Evolutionary conservation across 2,888 invertebrate genomes (phyloP).

Genomic region (Ariolimax columbianus): DNA sequence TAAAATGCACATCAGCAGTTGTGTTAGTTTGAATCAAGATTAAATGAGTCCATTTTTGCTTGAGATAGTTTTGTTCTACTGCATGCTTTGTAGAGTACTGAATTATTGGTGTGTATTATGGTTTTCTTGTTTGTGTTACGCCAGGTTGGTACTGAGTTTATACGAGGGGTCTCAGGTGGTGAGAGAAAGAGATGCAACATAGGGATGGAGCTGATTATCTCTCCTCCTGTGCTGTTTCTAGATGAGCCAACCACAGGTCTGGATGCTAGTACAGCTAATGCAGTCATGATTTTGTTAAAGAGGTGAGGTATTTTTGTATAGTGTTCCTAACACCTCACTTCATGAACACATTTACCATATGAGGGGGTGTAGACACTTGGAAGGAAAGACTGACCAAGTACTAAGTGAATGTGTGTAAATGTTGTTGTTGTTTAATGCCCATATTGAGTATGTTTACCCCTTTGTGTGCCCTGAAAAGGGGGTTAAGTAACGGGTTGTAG

Average conservation of each 20-base stretch:
- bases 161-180: conserved; percentile 79
- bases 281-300: conserved; percentile 76
- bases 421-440: too few species aligned
- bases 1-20: too few species aligned
- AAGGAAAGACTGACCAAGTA: too few species aligned
- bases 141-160: conserved; percentile 78
- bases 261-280: conserved; percentile 78
- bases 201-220: conserved; percentile 79
- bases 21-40: too few species aligned
- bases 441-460: too few species aligned
- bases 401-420: too few species aligned
- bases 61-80: not conserved
- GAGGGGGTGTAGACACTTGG: too few species aligned
- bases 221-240: conserved; percentile 77
- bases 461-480: too few species aligned
- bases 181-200: conserved; percentile 78
- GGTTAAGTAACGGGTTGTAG: too few species aligned
- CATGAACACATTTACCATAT: not conserved
- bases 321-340: not conserved
- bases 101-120: not conserved
- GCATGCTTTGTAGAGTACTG: not conserved
- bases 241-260: conserved; percentile 80
- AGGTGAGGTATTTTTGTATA: conserved; percentile 62
- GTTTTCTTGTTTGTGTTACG: not conserved
- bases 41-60: too few species aligned